Conservation (phyloP, 1,140 invertebrate genomes). For the Brachionus rotundiformis region DNA sequence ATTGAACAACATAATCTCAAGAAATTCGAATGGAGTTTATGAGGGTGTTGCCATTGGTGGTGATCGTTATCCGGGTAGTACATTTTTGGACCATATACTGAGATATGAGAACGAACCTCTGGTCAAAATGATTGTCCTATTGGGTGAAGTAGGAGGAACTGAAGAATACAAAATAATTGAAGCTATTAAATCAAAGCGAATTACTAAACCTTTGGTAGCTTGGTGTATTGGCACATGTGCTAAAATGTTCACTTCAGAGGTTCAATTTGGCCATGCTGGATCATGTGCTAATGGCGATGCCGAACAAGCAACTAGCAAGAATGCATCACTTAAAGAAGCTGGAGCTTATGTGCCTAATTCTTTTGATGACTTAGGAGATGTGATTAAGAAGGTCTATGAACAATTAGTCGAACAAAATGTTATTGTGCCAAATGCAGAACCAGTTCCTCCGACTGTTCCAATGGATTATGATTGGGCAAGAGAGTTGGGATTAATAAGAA, state of each 20-base stretch:
- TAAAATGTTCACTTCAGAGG: constrained; percentile 85
- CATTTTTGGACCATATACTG: constrained; percentile 95
- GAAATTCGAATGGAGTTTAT: constrained; percentile 92
- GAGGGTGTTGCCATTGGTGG: constrained; percentile 99
- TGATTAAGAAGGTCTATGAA: constrained; percentile 68
- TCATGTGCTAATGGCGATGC: constrained; percentile 90
- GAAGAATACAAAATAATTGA: constrained; percentile 96
- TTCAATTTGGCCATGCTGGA: constrained; percentile 99
- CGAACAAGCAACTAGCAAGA: constrained; percentile 94
- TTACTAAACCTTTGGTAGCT: constrained; percentile 92
- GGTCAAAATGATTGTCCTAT: constrained; percentile 88
- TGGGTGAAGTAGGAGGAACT: constrained; percentile 97
- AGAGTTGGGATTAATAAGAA: constrained; percentile 92
- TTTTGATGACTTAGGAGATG: constrained; percentile 85
- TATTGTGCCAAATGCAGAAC: constrained; percentile 83
- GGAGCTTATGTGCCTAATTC: constrained; percentile 87
- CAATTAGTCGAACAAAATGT: constrained; percentile 69
- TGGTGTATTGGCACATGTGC: constrained; percentile 95
- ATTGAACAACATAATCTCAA: constrained; percentile 95
- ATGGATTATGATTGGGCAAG: constrained; percentile 99
- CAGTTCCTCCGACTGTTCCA: constrained; percentile 94
- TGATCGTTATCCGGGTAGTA: constrained; percentile 92
- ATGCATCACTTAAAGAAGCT: constrained; percentile 76
- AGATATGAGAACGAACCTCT: constrained; percentile 74
- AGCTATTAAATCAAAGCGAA: constrained; percentile 76